Percentiles rank a stretch among this genome's conserved stretches.
Conservation (phyloP, 2,888 invertebrate species). For the Pammene fasciana region DNA sequence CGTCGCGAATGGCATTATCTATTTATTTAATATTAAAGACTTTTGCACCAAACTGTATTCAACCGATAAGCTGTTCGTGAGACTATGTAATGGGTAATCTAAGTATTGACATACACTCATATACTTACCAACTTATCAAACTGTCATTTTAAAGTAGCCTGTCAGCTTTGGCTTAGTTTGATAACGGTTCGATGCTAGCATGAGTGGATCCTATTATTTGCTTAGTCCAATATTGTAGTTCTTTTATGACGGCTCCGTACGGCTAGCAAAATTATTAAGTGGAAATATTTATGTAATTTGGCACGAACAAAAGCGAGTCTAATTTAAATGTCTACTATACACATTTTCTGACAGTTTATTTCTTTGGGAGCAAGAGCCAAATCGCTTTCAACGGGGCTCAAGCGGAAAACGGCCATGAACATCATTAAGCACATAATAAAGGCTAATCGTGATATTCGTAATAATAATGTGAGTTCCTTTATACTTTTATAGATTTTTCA, state of each 20-base stretch:
- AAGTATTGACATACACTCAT: constrained; percentile 19
- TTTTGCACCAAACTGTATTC: constrained; percentile 26
- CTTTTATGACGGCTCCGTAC: constrained; percentile 7
- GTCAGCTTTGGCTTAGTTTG: constrained; percentile 16
- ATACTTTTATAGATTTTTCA: background rate
- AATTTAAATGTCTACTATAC: constrained; percentile 35
- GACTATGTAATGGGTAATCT: background rate
- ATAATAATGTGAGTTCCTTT: background rate
- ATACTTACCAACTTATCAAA: constrained; percentile 24
- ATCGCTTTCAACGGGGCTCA: constrained; percentile 20
- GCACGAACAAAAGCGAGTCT: constrained; percentile 23
- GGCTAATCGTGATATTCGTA: background rate
- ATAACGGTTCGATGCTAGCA: background rate
- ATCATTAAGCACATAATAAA: constrained; percentile 20
- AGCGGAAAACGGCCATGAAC: constrained; percentile 7
- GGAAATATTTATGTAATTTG: constrained; percentile 28
- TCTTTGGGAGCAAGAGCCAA: constrained; percentile 33
- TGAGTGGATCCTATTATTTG: background rate
- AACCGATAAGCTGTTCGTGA: constrained; percentile 25
- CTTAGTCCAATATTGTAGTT: background rate
- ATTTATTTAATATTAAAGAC: background rate
- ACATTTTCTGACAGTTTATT: constrained; percentile 25
- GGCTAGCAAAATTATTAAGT: constrained; percentile 24
- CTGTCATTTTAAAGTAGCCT: constrained; percentile 35
- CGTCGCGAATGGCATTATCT: too few species aligned